Percentiles rank a stretch among this genome's conserved stretches.
These are phyloP conservation scores for Tortricodes alternella DNA, from an alignment of 2,888 invertebrate species.

Conservation along the genomic window DNA sequence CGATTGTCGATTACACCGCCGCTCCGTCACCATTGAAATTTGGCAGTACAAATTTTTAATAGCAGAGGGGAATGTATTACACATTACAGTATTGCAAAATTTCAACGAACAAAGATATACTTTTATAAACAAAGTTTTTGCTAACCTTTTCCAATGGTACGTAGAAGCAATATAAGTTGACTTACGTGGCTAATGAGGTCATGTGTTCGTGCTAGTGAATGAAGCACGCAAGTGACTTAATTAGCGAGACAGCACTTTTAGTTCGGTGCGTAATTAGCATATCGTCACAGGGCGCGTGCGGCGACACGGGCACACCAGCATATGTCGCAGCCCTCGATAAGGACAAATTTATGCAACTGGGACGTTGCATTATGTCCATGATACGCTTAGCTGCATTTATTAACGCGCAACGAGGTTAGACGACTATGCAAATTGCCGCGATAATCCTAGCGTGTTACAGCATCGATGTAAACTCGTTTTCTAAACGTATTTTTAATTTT, in stretches of 20 bases:
- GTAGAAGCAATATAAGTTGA: not conserved
- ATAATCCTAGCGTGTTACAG: not conserved
- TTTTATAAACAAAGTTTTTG: too few relatives aligned
- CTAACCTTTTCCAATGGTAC: too few relatives aligned
- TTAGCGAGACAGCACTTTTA: not conserved
- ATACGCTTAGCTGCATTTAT: conserved; percentile 40
- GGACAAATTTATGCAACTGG: conserved; percentile 61
- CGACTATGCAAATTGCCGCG: conserved; percentile 4
- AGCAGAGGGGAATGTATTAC: too few relatives aligned
- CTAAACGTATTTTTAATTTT: not conserved
- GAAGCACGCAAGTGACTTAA: not conserved
- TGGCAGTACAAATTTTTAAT: too few relatives aligned
- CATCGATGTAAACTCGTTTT: not conserved
- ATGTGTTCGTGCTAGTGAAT: not conserved
- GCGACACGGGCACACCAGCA: conserved; percentile 1
- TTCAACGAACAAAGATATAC: too few relatives aligned
- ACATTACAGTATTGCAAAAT: too few relatives aligned
- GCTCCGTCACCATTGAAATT: too few relatives aligned
- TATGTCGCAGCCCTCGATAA: conserved; percentile 48
- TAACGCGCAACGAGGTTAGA: conserved; percentile 12
- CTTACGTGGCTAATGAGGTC: not conserved
- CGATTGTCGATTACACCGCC: conserved; percentile 22
- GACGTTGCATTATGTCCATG: conserved; percentile 38
- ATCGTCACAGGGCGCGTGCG: not conserved
- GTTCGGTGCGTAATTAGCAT: not conserved